phyloP scores from a whole-genome alignment of 2,888 invertebrate genomes.

The Bellardia bayeri region DNA sequence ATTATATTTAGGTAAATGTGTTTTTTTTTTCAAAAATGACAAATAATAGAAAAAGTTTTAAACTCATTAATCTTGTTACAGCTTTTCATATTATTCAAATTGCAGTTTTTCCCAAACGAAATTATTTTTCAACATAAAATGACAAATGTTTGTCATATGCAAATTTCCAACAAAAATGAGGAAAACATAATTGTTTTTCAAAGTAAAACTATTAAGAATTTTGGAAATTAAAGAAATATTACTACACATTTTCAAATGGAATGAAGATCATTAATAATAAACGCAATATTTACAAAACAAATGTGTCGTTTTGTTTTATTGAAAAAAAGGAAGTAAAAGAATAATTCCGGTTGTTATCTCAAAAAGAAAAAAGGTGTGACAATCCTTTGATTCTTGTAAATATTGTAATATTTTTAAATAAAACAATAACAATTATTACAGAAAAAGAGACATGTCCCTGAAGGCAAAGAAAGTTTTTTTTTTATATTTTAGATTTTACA shows the following conservation, averaged over 20 bases:
- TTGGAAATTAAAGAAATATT: conserved; percentile 39
- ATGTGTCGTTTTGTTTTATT: conserved; percentile 80
- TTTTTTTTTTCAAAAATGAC: neutral
- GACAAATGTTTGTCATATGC: conserved; percentile 76
- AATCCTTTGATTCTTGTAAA: conserved; percentile 75
- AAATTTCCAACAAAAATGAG: conserved; percentile 63
- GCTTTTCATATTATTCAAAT: conserved; percentile 72
- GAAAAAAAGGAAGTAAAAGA: conserved; percentile 30
- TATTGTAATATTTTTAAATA: conserved; percentile 10
- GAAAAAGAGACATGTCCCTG: conserved; percentile 52
- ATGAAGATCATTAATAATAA: conserved; percentile 81
- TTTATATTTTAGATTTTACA: conserved; percentile 32
- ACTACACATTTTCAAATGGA: conserved; percentile 10
- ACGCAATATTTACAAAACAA: conserved; percentile 85
- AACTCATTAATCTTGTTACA: conserved; percentile 75
- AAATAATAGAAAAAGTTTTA: conserved; percentile 55
- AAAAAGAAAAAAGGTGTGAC: conserved; percentile 76
- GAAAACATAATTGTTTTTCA: conserved; percentile 28
- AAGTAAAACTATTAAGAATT: conserved; percentile 53
- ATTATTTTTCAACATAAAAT: conserved; percentile 77
- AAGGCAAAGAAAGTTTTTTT: conserved; percentile 35
- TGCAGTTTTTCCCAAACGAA: conserved; percentile 52
- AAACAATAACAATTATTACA: neutral
- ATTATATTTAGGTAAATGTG: conserved; percentile 4
- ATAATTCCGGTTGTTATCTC: conserved; percentile 27